Base-by-base conservation (phyloP, 1,140 invertebrate genomes). In the Sipha flava region DNA sequence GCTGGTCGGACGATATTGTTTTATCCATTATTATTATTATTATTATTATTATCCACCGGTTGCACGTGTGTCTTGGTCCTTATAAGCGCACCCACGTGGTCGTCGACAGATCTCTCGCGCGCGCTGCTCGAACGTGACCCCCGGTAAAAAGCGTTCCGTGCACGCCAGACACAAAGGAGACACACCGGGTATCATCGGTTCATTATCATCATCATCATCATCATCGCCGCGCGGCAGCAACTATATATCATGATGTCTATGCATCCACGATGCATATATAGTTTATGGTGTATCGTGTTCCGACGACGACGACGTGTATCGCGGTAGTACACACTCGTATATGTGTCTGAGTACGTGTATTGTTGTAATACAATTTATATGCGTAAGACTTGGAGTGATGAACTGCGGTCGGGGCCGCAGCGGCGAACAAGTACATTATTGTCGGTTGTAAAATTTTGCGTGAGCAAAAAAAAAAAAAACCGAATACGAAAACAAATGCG, bases 121-220 rank as follows among this genome's bases (percentile, higher is more conserved):
- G 49, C 18, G 21, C n/a, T n/a, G 9, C 34, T 34, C 34, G 59
- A 34, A 77, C 73, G 73, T 77, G 73, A 77, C 73, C 73, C 21
- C n/a, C n/a, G n/a, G 52, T 59, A 43, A 77, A 70, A 77, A 77
- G 23, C 14, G 31, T 54, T 54, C 52, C 34, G 47, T 77, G 72
- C 34, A 31, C 59, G 72, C n/a, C 52, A 77, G 73, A 77, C 73
- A 77, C 73, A 77, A 77, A 77, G 73, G 52, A 77, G 73, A 57
- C 52, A 40, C 10, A 68, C 5, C 6, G 16, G 21, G 18, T 26
- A 34, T 43, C 54, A 54, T 75, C 72, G n/a, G 72, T 29, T 57
- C n/a, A n/a, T n/a, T n/a, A n/a, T n/a, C n/a, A n/a, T 34, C 70
- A 21, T 75, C 72, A 34, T 37, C 47, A 21, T 54, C 49, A 43